Percentiles rank a stretch among this genome's conserved stretches.
These are phyloP conservation scores for Macroteleia sp. DNA, from an alignment of 2,888 invertebrate genomes.

Conservation along the genomic window DNA sequence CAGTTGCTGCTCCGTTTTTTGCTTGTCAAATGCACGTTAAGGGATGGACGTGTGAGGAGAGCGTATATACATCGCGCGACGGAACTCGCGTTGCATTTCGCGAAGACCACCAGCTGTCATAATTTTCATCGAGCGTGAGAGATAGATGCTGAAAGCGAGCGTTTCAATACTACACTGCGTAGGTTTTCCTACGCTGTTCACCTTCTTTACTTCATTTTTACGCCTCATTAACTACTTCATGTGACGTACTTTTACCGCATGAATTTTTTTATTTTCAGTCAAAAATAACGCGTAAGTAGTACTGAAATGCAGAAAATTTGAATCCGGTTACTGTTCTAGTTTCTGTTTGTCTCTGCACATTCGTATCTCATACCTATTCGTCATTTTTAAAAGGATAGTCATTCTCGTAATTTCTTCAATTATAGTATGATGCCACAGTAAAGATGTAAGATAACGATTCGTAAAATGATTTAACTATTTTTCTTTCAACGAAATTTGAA, in stretches of 20 bases:
- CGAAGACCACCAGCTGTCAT: constrained; percentile 67
- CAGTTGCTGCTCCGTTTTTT: constrained; percentile 18
- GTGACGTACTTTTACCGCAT: constrained; percentile 1
- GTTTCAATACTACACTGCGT: background rate
- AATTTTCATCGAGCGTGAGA: constrained; percentile 75
- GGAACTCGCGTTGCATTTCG: constrained; percentile 20
- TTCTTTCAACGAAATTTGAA: no score
- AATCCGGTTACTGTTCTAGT: no score
- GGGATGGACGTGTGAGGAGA: constrained; percentile 12
- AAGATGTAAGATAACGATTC: no score
- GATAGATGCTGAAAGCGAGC: constrained; percentile 44
- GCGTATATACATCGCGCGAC: constrained; percentile 14
- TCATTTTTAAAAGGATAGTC: no score
- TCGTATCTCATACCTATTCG: no score
- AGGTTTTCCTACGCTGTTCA: constrained; percentile 21
- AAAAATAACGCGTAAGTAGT: no score
- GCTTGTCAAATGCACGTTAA: constrained; percentile 33
- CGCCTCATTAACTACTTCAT: constrained; percentile 28
- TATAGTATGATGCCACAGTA: no score
- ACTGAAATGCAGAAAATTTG: no score
- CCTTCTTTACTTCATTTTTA: constrained; percentile 17
- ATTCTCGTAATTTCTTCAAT: no score
- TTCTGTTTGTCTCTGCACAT: no score
- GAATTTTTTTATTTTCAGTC: no score
- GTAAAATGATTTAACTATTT: no score